These are phyloP conservation scores for Aramus guarauna DNA, from an alignment of 2,113 vertebrate genomes.

Conservation along the genomic window DNA sequence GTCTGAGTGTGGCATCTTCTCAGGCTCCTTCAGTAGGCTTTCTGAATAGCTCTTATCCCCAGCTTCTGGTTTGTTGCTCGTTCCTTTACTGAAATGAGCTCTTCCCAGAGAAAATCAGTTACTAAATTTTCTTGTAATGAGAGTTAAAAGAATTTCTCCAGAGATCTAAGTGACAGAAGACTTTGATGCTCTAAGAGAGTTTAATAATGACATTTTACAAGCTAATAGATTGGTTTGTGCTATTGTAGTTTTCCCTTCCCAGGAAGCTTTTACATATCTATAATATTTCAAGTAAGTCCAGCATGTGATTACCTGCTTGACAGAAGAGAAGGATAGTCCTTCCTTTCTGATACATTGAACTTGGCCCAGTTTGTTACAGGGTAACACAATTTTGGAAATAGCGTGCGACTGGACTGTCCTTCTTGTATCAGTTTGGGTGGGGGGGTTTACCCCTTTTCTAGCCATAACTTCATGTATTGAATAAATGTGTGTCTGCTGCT, in stretches of 20 bases:
- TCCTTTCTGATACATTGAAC: neutral
- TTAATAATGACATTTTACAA: neutral
- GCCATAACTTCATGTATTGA: neutral
- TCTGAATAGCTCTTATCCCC: neutral
- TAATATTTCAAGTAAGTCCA: neutral
- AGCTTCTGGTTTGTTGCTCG: neutral
- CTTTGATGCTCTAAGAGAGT: neutral
- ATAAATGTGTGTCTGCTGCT: neutral
- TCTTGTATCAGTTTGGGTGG: neutral
- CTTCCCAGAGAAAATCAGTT: neutral
- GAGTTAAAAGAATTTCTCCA: neutral
- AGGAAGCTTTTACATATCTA: neutral
- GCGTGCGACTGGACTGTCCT: neutral
- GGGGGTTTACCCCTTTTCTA: accelerated
- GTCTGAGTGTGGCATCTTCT: neutral
- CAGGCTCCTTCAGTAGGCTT: neutral
- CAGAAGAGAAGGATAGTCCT: neutral
- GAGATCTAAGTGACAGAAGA: neutral
- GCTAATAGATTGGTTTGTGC: neutral
- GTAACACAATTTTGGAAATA: neutral
- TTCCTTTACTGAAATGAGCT: neutral
- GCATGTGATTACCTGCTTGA: neutral
- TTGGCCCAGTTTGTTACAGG: neutral
- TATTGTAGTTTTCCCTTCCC: neutral
- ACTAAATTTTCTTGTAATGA: neutral